Evolutionary conservation across 2,113 vertebrate genomes (phyloP).

Genomic region (Siphamia tubifer): DNA sequence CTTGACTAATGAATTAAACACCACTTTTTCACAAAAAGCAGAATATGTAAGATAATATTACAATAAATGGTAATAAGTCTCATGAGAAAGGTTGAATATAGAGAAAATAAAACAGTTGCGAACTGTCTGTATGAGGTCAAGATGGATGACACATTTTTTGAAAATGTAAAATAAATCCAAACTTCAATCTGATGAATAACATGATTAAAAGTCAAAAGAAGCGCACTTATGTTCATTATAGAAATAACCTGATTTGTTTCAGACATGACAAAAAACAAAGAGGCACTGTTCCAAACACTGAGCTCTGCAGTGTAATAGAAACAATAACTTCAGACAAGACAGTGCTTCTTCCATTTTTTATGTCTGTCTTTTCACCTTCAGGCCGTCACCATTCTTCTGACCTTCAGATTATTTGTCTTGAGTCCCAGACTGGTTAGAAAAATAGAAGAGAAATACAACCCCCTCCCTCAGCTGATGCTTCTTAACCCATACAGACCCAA

Average conservation of each 20-base stretch:
- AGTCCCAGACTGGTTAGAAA: conserved; percentile 4
- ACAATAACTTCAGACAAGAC: conserved; percentile 9
- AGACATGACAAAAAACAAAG: conserved; percentile 22
- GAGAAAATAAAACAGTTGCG: too few species aligned
- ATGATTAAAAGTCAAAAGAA: neutral
- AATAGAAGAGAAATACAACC: neutral
- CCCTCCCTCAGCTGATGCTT: conserved; percentile 15
- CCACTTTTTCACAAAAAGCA: too few species aligned
- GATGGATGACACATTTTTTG: conserved; percentile 17
- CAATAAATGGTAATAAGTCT: too few species aligned
- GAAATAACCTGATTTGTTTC: conserved; percentile 24
- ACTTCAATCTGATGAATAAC: neutral
- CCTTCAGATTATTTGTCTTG: conserved; percentile 44
- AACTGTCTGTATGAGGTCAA: too few species aligned
- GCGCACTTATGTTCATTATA: conserved; percentile 11
- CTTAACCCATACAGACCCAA: too few species aligned
- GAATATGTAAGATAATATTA: too few species aligned
- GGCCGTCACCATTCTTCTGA: conserved; percentile 38
- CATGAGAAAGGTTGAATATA: too few species aligned
- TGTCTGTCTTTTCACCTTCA: conserved; percentile 37
- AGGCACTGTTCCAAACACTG: neutral
- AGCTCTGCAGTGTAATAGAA: neutral
- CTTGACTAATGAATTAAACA: too few species aligned
- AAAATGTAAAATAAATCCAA: neutral
- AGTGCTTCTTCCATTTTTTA: conserved; percentile 1